Evolutionary conservation across 2,797 vertebrate species (phyloP).

Genomic region (Sebastes cheni): DNA sequence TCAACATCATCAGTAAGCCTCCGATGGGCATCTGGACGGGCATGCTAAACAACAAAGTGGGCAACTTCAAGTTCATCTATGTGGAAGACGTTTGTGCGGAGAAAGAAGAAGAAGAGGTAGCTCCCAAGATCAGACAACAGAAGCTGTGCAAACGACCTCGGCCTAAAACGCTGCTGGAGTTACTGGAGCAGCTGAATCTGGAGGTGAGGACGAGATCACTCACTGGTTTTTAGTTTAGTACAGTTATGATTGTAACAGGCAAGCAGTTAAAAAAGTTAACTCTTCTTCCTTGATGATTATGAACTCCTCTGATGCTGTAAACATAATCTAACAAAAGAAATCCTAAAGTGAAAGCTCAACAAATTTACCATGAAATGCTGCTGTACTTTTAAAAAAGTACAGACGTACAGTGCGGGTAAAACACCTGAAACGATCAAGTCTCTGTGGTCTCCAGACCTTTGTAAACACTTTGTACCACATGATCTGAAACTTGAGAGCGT

Average conservation of each 20-base stretch:
- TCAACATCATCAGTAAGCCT: constrained; percentile 95
- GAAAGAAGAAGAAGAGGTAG: constrained; percentile 81
- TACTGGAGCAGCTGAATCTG: constrained; percentile 89
- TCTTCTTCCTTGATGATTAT: neutral
- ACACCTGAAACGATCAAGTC: neutral
- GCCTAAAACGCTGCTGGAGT: constrained; percentile 89
- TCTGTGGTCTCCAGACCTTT: neutral
- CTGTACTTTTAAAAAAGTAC: neutral
- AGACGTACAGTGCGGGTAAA: neutral
- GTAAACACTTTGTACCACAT: too few species aligned
- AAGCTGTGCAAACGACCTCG: constrained; percentile 83
- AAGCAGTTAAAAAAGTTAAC: neutral
- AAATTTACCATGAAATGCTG: neutral
- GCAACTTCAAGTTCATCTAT: constrained; percentile 98
- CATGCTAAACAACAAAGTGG: constrained; percentile 93
- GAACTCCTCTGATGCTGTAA: neutral
- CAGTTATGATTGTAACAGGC: neutral
- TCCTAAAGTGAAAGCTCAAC: neutral
- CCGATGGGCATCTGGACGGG: constrained; percentile 99
- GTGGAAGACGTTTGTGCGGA: constrained; percentile 89
- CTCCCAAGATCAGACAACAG: constrained; percentile 82
- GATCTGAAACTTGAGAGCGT: neutral
- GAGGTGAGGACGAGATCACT: constrained; percentile 82
- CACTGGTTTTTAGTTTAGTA: neutral
- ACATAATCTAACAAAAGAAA: neutral